These are phyloP conservation scores for Natrix natrix DNA, from an alignment of 2,797 vertebrate species.

Conservation along the genomic window DNA sequence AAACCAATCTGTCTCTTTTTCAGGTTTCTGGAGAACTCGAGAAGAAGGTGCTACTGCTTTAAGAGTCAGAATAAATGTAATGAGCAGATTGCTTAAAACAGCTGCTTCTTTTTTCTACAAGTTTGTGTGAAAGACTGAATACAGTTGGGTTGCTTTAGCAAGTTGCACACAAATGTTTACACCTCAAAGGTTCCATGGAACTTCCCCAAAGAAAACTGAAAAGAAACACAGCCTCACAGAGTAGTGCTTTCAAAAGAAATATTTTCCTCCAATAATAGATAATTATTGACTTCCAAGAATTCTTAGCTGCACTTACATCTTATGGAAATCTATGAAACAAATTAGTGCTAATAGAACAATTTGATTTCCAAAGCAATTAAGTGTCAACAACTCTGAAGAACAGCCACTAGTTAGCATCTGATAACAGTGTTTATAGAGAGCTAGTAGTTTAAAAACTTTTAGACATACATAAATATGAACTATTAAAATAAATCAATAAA, in stretches of 20 bases:
- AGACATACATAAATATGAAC: background rate
- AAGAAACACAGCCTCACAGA: background rate
- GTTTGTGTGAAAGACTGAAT: background rate
- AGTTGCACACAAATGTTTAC: background rate
- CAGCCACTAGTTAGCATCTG: background rate
- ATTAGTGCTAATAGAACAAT: background rate
- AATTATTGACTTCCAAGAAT: background rate
- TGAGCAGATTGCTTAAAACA: background rate
- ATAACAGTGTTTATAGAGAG: background rate
- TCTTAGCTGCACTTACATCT: background rate
- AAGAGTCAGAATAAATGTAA: background rate
- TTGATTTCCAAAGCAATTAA: slow-evolving; percentile 5
- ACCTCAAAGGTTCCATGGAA: background rate
- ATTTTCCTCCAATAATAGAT: background rate
- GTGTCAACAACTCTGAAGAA: background rate
- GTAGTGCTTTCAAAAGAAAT: background rate
- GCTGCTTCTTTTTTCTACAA: background rate
- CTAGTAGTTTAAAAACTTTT: background rate
- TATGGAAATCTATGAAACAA: background rate
- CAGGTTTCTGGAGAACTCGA: background rate
- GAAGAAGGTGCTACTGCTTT: background rate
- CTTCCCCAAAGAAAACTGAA: background rate
- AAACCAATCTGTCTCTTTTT: background rate
- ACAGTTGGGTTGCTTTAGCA: background rate
- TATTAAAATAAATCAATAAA: background rate